These are phyloP conservation scores for Coptodon rendalli DNA, from an alignment of 2,113 vertebrate genomes.

Conservation along the genomic window DNA sequence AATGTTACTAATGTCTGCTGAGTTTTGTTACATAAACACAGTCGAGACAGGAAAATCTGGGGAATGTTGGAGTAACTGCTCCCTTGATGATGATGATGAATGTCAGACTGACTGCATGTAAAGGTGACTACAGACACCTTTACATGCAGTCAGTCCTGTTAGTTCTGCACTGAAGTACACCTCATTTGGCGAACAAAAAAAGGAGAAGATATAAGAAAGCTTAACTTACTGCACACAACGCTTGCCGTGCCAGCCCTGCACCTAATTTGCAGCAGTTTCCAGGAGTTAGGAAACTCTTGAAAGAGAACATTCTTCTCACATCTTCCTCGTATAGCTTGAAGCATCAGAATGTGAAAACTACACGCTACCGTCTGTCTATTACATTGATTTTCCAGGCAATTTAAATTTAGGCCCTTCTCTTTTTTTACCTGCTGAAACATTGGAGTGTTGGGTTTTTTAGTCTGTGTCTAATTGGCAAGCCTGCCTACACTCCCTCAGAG, in stretches of 20 bases:
- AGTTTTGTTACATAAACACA: neutral
- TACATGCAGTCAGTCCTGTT: neutral
- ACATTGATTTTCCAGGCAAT: constrained; percentile 32
- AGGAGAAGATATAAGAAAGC: neutral
- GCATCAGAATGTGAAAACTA: constrained; percentile 10
- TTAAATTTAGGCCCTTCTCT: constrained; percentile 32
- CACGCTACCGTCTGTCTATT: constrained; percentile 5
- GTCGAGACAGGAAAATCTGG: neutral
- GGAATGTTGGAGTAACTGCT: neutral
- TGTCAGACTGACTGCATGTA: neutral
- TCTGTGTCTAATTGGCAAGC: constrained; percentile 58
- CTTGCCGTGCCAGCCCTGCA: neutral
- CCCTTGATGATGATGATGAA: neutral
- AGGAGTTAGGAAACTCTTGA: constrained; percentile 43
- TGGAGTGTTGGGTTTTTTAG: constrained; percentile 36
- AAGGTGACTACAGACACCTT: neutral
- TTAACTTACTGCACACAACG: neutral
- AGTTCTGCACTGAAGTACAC: neutral
- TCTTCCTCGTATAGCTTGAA: constrained; percentile 22
- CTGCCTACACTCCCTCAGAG: constrained; percentile 44
- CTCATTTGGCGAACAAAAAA: neutral
- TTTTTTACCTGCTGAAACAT: constrained; percentile 51
- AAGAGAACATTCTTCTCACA: constrained; percentile 34
- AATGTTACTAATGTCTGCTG: no score
- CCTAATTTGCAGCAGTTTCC: constrained; percentile 43